Percentiles rank a stretch among this genome's conserved stretches.
Evolutionary conservation across 2,113 vertebrate species (phyloP).

Genomic region (Ictidomys tridecemlineatus): DNA sequence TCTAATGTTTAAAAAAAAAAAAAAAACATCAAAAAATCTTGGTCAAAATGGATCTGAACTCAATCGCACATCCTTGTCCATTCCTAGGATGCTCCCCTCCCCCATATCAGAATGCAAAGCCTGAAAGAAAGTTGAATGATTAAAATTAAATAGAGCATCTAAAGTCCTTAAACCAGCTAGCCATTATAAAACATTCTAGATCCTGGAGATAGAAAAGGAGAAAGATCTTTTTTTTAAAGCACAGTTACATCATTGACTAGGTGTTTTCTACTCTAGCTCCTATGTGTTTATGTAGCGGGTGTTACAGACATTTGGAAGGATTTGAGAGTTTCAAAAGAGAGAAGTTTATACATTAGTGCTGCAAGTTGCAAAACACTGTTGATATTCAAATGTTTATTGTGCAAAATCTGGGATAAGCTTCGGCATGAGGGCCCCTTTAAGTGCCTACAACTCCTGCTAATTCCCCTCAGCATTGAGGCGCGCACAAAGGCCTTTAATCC

Average conservation of each 20-base stretch:
- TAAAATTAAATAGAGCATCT: conserved; percentile 83
- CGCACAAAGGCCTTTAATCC: conserved; percentile 99
- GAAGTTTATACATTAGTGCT: conserved; percentile 99
- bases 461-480: conserved; percentile 98
- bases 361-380: conserved; percentile 99
- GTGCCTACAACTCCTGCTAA: conserved; percentile 99
- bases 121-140: conserved; percentile 81
- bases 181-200: conserved; percentile 83
- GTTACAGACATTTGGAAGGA: conserved; percentile 92
- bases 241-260: conserved; percentile 81
- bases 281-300: conserved; percentile 91
- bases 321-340: conserved; percentile 96
- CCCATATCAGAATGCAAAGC: conserved; percentile 76
- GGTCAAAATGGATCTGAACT: conserved; percentile 67
- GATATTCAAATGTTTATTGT: conserved; percentile 99
- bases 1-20: conserved; percentile 50
- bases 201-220: conserved; percentile 79
- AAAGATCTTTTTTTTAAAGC: conserved; percentile 77
- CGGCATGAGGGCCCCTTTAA: conserved; percentile 99
- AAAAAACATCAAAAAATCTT: conserved; percentile 43
- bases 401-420: conserved; percentile 99
- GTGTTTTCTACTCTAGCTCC: conserved; percentile 84
- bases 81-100: not conserved
- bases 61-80: conserved; percentile 60
- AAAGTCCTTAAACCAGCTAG: conserved; percentile 80